Base-by-base conservation (phyloP, 2,797 vertebrate species). In the Rhinatrema bivittatum region DNA sequence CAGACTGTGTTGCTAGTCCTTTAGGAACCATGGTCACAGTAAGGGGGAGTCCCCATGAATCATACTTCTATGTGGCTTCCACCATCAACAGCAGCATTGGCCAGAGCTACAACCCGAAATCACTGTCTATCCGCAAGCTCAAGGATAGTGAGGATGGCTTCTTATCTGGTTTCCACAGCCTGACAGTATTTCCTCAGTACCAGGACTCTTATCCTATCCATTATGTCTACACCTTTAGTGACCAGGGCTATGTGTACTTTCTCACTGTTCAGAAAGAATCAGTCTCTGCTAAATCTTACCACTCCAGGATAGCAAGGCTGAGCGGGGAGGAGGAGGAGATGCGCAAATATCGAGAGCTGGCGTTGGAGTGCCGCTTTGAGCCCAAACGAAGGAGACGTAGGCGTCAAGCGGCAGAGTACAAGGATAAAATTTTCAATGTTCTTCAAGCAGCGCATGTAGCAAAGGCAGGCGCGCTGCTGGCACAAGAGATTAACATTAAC, bases 1-100 rank as follows among this genome's bases (percentile, higher is more conserved):
- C 89, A 0, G 94, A 98, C 63, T 98, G 95, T 6, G 74, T 96
- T 41, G 91, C 87, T 26, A 97, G 93, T 43, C 83, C 89, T 4
- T 64, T 94, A 25, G 94, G 94, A 17, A 95, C 93, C 12, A 86
- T 79, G 12, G 85, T 87, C 38, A 83, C 84, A 0, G 80, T 97
- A 69, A 82, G 92, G 14, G 85, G 87, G 24, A 83, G 83, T 27
- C 74, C 67, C 21, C 80, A 81, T 3, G 70, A 82, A 0, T 77
- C 85, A n/a, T 87, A 85, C 39, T 91, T 99, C 54, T 99, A 93
- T 25, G 83, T 91, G 1, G 93, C 88, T 2, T 82, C 90, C 13
- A 86, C 90, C 2, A 42, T 98, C 18, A 84, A 94, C 32, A 68
- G 79, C 32, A 81, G 69, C 0, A 76, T 94, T 44, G 87, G 84